phyloP scores from a whole-genome alignment of 37 sponge, comb jelly and placozoan species.

The Mnemiopsis leidyi region DNA sequence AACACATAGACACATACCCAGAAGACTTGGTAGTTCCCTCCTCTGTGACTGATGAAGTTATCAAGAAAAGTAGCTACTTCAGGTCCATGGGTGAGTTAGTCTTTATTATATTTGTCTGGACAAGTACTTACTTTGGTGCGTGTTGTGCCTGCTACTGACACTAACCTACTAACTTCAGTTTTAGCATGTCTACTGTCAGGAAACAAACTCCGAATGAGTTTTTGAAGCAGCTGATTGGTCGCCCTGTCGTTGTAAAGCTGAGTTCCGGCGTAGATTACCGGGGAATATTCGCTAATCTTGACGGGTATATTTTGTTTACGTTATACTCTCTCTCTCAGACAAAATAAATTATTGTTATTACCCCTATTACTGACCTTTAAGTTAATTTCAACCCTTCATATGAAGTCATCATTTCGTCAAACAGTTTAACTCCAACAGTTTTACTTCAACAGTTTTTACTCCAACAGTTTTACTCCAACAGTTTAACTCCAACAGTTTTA shows the following conservation, averaged over 20 bases:
- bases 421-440: neutral
- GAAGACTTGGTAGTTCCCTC: slow-evolving; percentile 4
- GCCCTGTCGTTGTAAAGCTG: slow-evolving; percentile 85
- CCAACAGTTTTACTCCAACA: too few species aligned
- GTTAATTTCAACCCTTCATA: neutral
- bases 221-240: slow-evolving; percentile 94
- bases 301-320: slow-evolving; percentile 1
- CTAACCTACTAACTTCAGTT: too few species aligned
- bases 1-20: slow-evolving; percentile 3
- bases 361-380: neutral
- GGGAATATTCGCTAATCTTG: slow-evolving; percentile 70
- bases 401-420: too few species aligned
- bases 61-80: slow-evolving; percentile 17
- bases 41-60: neutral
- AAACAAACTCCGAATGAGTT: slow-evolving; percentile 97
- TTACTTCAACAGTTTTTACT: neutral
- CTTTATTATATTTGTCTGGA: too few species aligned
- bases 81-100: neutral
- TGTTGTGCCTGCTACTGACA: too few species aligned
- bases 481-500: slow-evolving; percentile 34
- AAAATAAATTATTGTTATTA: too few species aligned
- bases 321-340: neutral
- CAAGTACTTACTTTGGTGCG: too few species aligned
- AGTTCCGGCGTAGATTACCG: slow-evolving; percentile 96
- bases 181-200: slow-evolving; percentile 54